Conservation (phyloP, 2,888 invertebrate genomes). For the Punctoribates punctum region DNA sequence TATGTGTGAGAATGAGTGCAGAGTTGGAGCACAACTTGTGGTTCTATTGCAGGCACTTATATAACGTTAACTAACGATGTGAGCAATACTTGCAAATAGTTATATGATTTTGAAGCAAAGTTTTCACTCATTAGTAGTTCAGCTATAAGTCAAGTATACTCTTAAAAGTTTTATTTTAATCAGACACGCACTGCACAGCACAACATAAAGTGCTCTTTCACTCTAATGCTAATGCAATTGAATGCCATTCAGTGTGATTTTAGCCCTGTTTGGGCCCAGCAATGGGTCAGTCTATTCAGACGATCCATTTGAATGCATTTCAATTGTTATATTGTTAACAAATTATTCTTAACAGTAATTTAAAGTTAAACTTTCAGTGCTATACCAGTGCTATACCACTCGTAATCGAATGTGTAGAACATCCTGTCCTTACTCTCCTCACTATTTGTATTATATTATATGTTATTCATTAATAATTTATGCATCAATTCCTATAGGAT, state of each 20-base stretch:
- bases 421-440: conserved; percentile 26
- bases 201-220: conserved; percentile 29
- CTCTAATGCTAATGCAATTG: conserved; percentile 11
- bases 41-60: conserved; percentile 2
- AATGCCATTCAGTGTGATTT: background rate
- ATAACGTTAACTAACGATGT: conserved; percentile 4
- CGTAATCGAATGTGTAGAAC: conserved; percentile 3
- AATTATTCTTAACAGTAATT: conserved; percentile 13
- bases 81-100: conserved; percentile 4
- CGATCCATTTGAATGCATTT: conserved; percentile 13
- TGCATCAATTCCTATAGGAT: conserved; percentile 36
- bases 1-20: background rate
- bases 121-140: conserved; percentile 30
- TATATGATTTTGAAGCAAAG: background rate
- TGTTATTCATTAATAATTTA: conserved; percentile 34
- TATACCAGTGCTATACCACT: background rate
- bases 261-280: background rate
- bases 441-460: background rate
- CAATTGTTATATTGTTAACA: conserved; percentile 22
- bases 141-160: conserved; percentile 26
- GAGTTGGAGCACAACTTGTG: background rate
- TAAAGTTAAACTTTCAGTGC: conserved; percentile 2
- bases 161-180: conserved; percentile 29
- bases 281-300: conserved; percentile 19
- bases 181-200: conserved; percentile 2